Base-by-base conservation (phyloP, 2,113 vertebrate genomes). In the Psittacula cyanocephala region DNA sequence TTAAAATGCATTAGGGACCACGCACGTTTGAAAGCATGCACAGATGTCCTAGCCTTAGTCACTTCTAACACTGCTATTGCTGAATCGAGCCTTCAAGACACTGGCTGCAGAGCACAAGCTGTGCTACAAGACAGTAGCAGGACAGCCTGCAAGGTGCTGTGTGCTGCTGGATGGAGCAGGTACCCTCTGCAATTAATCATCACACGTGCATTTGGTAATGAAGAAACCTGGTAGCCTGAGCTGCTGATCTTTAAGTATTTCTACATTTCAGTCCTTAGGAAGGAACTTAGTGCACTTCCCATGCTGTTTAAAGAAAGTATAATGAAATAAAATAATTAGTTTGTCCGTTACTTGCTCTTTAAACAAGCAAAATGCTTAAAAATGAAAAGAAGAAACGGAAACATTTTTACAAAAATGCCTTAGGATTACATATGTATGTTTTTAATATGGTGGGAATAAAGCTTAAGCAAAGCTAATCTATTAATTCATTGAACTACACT, bases 1-100 rank as follows among this genome's bases (percentile, higher is more conserved):
- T 50, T 35, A 31, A 64, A 68, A 44, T 9, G 39, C 39, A 5
- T 1, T 22, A 35, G 55, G 57, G 35, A 16, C 17, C 4, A 3
- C 4, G 23, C 43, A 10, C 1, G 0, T 43, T 24, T 59, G 44
- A 16, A 18, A 46, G 46, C 0, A 2, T 28, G 85, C 57, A 44
- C 23, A 13, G 59, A 8, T 18, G 62, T 33, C 75, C 10, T 7
- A n/a, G 37, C n/a, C 28, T 49, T 3, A 5, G 74, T 8, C 62
- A 5, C 69, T 85, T 69, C 64, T 28, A 8, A 16, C 41, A 1
- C 60, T 44, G 77, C 69, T 41, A 0, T 3, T 9, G 57, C 81
- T 3, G 13, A 25, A n/a, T 1, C 0, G 1, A 89, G 62, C 78
- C 64, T 18, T 18, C 16, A 6, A 12, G 43, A 9, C 1, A 3